Evolutionary conservation across 2,797 vertebrate species (phyloP), one percentile per base, ranked within the genome.

Genomic region (Brotula barbata): DNA sequence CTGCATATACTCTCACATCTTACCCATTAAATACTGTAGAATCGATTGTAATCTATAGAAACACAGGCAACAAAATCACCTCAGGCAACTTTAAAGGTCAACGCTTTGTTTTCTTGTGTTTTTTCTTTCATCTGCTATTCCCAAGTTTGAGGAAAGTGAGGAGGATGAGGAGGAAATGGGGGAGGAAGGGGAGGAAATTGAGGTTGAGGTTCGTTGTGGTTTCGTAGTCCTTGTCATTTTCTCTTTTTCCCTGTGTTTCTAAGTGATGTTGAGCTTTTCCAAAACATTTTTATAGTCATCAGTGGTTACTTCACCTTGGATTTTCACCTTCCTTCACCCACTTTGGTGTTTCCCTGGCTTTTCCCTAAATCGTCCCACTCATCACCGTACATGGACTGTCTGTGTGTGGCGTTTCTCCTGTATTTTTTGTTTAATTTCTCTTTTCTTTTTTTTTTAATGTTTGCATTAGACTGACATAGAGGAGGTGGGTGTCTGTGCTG

Each of bases 81-180:
- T 45, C 22, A 59, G 10, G 7, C 3, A 17, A 8, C 21, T 43
- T 21, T 5, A 28, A 39, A 5, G 5, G 6, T 16, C 11, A 47
- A 36, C 5, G 2, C 7, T 21, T 40, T 16, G 13, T 9, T 60
- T 40, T 36, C 37, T 41, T 60, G 8, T 74, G 37, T 70, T 22
- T 28, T 61, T 31, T 82, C 36, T 81, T 82, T 83, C 71, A 45
- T 64, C 66, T 36, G 60, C 59, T 31, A 61, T 52, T 67, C 4
- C 47, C 42, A 68, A 90, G 87, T 80, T 80, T 78, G 84, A 88
- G 65, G 89, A 90, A 59, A 86, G 67, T 80, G 88, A 88, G 64
- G 86, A 86, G 20, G 84, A 88, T 34, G 78, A 81, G 39, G 68
- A 52, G 40, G 58, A 79, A 70, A 63, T 75, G 52, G 75, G 67